These are phyloP conservation scores for Chauna torquata DNA, from an alignment of 2,113 vertebrate species.

Conservation along the genomic window DNA sequence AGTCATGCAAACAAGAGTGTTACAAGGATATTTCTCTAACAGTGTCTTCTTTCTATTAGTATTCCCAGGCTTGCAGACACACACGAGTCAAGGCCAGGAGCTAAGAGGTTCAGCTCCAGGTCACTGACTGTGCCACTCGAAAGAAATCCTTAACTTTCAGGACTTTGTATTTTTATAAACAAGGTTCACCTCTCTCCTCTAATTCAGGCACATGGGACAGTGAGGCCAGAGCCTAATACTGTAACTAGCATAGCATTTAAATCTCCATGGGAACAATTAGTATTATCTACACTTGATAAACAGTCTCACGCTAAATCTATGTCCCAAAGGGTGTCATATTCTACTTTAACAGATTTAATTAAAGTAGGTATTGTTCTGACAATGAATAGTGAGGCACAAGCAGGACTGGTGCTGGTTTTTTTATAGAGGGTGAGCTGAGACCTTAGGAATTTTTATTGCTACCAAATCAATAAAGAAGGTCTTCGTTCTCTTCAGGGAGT, in stretches of 20 bases:
- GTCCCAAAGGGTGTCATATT: conserved; percentile 73
- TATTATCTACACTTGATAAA: conserved; percentile 76
- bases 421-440: conserved; percentile 35
- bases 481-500: conserved; percentile 52
- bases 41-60: conserved; percentile 1
- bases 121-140: neutral
- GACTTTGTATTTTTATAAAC: conserved; percentile 46
- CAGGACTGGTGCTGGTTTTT: conserved; percentile 29
- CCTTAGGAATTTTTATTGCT: conserved; percentile 51
- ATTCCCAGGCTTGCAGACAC: neutral
- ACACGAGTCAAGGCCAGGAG: neutral
- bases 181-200: conserved; percentile 42
- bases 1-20: conserved; percentile 10
- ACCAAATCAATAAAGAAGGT: conserved; percentile 58
- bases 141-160: conserved; percentile 40
- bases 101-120: neutral
- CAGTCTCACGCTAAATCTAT: conserved; percentile 72
- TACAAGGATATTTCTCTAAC: conserved; percentile 16
- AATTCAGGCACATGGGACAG: conserved; percentile 41
- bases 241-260: conserved; percentile 64
- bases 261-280: conserved; percentile 77
- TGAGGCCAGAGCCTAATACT: conserved; percentile 53
- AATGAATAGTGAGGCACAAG: conserved; percentile 23
- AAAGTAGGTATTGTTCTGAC: conserved; percentile 64
- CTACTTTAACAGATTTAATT: conserved; percentile 74